phyloP scores from a whole-genome alignment of 2,797 vertebrate genomes.

The Xenopus petersii region DNA sequence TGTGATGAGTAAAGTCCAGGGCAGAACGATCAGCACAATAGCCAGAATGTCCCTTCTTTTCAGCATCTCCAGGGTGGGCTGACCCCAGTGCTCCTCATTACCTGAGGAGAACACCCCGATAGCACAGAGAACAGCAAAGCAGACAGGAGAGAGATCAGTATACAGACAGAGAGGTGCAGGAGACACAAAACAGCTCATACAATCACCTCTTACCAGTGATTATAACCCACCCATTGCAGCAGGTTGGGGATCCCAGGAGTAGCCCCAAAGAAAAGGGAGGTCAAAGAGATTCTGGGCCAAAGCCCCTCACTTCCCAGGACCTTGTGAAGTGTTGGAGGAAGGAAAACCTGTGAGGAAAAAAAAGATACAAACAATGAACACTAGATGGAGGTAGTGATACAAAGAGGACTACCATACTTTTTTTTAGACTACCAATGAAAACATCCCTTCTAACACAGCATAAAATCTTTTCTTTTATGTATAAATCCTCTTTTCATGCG shows the following conservation, averaged over 20 bases:
- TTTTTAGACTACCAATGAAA: no score
- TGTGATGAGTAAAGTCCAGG: constrained; percentile 97
- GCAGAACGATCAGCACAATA: constrained; percentile 96
- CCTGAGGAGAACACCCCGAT: constrained; percentile 75
- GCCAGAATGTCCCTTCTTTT: constrained; percentile 99
- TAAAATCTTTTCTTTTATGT: no score
- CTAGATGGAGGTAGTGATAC: constrained; percentile 10
- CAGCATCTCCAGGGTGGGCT: constrained; percentile 97
- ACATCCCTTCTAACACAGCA: no score
- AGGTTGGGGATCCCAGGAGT: constrained; percentile 61
- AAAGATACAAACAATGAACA: constrained; percentile 15
- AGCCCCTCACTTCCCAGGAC: constrained; percentile 35
- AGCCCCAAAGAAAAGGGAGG: constrained; percentile 44
- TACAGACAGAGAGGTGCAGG: constrained; percentile 58
- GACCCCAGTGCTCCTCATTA: constrained; percentile 94
- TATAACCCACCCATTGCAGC: constrained; percentile 78
- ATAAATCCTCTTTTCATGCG: no score
- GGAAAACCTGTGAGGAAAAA: constrained; percentile 23
- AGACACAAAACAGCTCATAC: constrained; percentile 53
- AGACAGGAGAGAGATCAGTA: constrained; percentile 71
- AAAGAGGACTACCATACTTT: no score
- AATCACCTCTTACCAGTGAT: constrained; percentile 69
- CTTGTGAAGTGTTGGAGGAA: constrained; percentile 15
- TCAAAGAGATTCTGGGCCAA: constrained; percentile 8
- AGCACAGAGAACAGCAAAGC: constrained; percentile 65